phyloP scores from a whole-genome alignment of 1,140 invertebrate genomes.

The Coboldia fuscipes region DNA sequence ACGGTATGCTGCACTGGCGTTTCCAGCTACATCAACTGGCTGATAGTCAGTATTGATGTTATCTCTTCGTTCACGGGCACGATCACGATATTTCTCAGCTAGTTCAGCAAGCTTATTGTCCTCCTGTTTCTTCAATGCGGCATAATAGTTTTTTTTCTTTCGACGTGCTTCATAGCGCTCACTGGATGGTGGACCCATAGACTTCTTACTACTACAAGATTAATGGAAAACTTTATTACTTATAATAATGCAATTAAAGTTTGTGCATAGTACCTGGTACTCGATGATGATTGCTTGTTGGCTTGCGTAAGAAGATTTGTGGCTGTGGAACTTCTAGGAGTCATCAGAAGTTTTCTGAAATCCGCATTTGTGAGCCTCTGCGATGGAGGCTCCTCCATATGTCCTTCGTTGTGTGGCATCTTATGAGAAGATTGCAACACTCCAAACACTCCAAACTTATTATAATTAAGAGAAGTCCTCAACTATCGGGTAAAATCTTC shows the following conservation, averaged over 20 bases:
- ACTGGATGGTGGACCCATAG: constrained; percentile 17
- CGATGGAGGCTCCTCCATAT: constrained; percentile 20
- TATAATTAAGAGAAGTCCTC: too few relatives aligned
- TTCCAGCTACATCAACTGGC: constrained; percentile 43
- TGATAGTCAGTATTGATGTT: constrained; percentile 66
- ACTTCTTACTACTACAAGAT: neutral
- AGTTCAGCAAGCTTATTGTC: constrained; percentile 89
- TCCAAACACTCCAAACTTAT: constrained; percentile 35
- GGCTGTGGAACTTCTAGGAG: constrained; percentile 45
- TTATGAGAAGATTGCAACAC: constrained; percentile 41
- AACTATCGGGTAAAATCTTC: too few relatives aligned
- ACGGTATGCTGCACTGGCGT: constrained; percentile 61
- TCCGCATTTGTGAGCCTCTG: constrained; percentile 86
- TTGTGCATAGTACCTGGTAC: constrained; percentile 17
- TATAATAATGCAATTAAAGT: constrained; percentile 2
- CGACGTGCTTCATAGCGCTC: constrained; percentile 46
- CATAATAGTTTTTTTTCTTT: constrained; percentile 84
- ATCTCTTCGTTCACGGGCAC: constrained; percentile 84
- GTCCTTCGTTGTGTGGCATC: constrained; percentile 33
- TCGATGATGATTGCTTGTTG: constrained; percentile 8
- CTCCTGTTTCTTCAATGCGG: constrained; percentile 85
- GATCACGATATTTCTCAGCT: constrained; percentile 85
- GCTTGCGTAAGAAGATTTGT: constrained; percentile 17
- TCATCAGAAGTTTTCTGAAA: constrained; percentile 89
- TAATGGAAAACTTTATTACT: neutral